These are phyloP conservation scores for Thymallus thymallus DNA, from an alignment of 2,113 vertebrate species.

Conservation along the genomic window DNA sequence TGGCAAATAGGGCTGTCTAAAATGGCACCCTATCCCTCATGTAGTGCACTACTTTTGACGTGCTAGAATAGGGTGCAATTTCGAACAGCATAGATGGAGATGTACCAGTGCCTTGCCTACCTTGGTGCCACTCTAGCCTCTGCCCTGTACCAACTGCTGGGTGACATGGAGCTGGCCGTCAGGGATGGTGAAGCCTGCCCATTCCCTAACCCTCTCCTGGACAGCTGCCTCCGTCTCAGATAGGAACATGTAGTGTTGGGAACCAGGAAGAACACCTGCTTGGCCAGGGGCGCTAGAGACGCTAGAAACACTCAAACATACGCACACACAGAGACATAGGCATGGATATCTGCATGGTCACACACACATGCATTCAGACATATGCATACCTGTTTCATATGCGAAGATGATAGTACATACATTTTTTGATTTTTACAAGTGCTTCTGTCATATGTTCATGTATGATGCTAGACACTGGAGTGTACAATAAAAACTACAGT, in stretches of 20 bases:
- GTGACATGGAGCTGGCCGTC: background rate
- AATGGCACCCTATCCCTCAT: no score
- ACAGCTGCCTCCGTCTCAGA: background rate
- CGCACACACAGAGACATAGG: background rate
- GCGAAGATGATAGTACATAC: background rate
- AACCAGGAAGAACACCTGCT: background rate
- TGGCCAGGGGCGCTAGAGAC: background rate
- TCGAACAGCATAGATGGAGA: no score
- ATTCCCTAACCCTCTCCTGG: background rate
- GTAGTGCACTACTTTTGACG: no score
- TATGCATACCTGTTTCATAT: background rate
- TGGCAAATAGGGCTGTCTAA: no score
- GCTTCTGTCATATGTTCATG: no score
- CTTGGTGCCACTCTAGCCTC: background rate
- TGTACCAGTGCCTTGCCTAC: background rate
- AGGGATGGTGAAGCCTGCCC: background rate
- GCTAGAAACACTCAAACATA: background rate
- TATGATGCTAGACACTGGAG: no score
- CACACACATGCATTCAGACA: conserved; percentile 2
- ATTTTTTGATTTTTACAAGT: no score
- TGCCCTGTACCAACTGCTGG: background rate
- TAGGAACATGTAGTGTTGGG: background rate
- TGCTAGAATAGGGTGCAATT: no score
- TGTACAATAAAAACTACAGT: no score
- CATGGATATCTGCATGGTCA: background rate